Base-by-base conservation (phyloP, 2,888 invertebrate species). In the Diarsia mendica region DNA sequence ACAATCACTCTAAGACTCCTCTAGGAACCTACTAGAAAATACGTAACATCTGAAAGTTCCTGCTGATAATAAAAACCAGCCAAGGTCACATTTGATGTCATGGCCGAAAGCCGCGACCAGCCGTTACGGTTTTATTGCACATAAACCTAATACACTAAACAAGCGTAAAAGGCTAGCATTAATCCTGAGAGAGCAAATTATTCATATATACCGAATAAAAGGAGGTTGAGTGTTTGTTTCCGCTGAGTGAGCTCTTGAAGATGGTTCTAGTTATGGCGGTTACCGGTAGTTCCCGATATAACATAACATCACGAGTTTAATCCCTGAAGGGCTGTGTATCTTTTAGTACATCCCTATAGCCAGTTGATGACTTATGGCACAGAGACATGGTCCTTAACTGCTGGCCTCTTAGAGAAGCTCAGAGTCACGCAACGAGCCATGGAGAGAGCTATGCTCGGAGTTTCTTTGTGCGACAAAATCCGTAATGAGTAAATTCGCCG, bases 61-160 rank as follows among this genome's bases (percentile, higher is more conserved):
- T 65, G 60, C 79, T 60, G 49, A 39, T 73, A 84, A 77, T 84
- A 85, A 85, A 85, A 85, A 66, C n/a, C 8, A 66, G 60, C 9
- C 65, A 80, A 85, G 86, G 85, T 72, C 79, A 58, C 20, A 33
- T 67, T 76, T 79, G 67, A 73, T 83, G 80, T 85, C 72, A 69
- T 33, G 72, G 72, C n/a, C 72, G 55, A 55, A 66, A 51, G 65
- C 68, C 48, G 74, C 71, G 73, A 67, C 83, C 76, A 75, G 74
- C 73, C 79, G 77, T 86, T 75, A 72, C 69, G 10, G 23, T 86
- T 85, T 86, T 72, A 86, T 84, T 79, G 80, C 78, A 72, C 79
- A 82, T 85, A 85, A 85, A 85, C 75, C 70, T 86, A 75, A 79
- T 86, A 79, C 79, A 75, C 84, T 74, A 72, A 82, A 82, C 79